These are phyloP conservation scores for Stegodyphus dumicola DNA, from an alignment of 1,140 invertebrate species.

Conservation along the genomic window DNA sequence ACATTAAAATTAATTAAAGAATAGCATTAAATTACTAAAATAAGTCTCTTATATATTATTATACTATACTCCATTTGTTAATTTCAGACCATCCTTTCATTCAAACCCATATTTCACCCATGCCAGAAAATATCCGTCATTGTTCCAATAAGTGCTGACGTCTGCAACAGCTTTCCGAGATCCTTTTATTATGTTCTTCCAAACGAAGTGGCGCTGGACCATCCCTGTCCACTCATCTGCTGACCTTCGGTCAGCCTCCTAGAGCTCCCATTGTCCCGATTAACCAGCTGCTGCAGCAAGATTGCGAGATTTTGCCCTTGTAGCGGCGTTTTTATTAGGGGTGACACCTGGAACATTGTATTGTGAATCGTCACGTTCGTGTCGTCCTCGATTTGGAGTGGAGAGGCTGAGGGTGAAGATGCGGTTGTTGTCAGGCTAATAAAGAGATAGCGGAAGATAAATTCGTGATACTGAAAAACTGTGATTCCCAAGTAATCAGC, in stretches of 20 bases:
- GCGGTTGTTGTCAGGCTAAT: neutral
- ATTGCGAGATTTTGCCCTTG: slow-evolving; percentile 10
- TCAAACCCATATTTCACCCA: neutral
- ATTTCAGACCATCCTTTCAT: neutral
- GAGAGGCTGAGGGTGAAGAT: neutral
- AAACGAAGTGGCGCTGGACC: neutral
- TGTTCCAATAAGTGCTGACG: neutral
- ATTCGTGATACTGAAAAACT: neutral
- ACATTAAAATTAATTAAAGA: too few species aligned
- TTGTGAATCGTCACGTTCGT: slow-evolving; percentile 23
- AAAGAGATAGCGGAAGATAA: slow-evolving; percentile 1
- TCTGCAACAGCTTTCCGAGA: neutral
- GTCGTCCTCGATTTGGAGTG: neutral
- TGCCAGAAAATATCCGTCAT: neutral
- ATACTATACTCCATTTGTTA: too few species aligned
- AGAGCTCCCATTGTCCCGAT: slow-evolving; percentile 24
- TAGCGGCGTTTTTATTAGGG: neutral
- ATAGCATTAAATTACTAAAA: too few species aligned
- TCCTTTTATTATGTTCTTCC: neutral
- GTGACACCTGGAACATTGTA: slow-evolving; percentile 1
- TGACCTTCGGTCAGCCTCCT: slow-evolving; percentile 29
- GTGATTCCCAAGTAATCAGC: too few species aligned
- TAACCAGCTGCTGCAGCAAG: slow-evolving; percentile 40
- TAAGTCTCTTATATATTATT: too few species aligned
- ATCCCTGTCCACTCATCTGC: neutral